Conservation (phyloP, 2,113 vertebrate genomes). For the Alectura lathami region DNA sequence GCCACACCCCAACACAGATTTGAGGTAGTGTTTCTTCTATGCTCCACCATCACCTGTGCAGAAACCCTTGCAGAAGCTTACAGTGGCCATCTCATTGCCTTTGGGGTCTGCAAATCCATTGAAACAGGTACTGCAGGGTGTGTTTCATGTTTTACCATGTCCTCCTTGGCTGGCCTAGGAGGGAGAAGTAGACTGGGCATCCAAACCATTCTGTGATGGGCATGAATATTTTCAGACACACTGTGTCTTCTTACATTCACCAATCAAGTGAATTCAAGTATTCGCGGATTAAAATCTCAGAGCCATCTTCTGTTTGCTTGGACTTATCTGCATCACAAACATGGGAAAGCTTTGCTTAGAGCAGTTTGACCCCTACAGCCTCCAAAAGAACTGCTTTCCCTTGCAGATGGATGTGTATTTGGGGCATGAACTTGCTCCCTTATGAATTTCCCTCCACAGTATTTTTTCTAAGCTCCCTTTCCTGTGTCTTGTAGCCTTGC, state of each 20-base stretch:
- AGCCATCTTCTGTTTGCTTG: background rate
- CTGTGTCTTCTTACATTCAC: background rate
- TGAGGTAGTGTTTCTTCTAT: background rate
- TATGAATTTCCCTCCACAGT: background rate
- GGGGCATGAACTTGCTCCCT: background rate
- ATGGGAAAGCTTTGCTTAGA: rapidly evolving
- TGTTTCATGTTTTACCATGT: rapidly evolving
- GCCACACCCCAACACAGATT: background rate
- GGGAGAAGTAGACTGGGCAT: background rate
- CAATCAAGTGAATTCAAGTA: background rate
- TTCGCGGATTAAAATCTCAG: background rate
- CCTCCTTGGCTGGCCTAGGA: background rate
- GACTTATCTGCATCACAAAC: background rate
- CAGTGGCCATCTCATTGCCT: background rate
- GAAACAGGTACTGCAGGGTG: background rate
- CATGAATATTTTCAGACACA: background rate
- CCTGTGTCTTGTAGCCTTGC: background rate
- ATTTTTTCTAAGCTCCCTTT: background rate
- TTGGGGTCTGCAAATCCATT: background rate
- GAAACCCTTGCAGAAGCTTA: background rate
- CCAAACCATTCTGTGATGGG: background rate
- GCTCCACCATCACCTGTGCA: background rate
- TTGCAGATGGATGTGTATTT: background rate
- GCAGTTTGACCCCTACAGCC: background rate
- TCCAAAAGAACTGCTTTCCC: background rate